Base-by-base conservation (phyloP, 2,888 invertebrate species). In the Mythimna albipuncta region DNA sequence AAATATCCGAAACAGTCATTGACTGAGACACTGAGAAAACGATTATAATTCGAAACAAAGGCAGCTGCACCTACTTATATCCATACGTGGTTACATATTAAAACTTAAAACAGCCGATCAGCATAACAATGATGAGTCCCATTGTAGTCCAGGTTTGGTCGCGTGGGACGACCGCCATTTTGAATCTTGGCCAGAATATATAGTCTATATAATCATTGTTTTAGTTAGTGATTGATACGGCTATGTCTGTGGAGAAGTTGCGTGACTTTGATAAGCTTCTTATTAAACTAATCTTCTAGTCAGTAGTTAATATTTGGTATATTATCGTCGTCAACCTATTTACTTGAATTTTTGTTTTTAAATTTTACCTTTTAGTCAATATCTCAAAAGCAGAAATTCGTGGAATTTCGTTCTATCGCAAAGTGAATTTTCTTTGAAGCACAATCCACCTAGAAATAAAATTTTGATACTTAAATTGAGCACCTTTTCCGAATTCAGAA, bases 81-180 rank as follows among this genome's bases (percentile, higher is more conserved):
- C 52, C 58, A 41, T 67, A 64, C 47, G 64, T 71, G 66, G 52
- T 65, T 16, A 62, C 54, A 55, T 61, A 81, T 64, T 52, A 81
- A 70, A 50, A 26, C 35, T 82, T 67, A 59, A 71, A 73, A 58
- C 57, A 71, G 63, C 13, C 35, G 58, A 77, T 77, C 76, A 76
- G 71, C 79, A 79, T 82, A 76, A 75, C 80, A 86, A 86, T 80
- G 73, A 69, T 62, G 54, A n/a, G 64, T 61, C 21, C 83, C 69
- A 85, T 87, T 86, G 84, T 86, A 58, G 66, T 72, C 77, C 85
- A 57, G 54, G 9, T 79, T 77, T 65, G 77, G 83, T 64, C 59
- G 73, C 72, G 85, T 76, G 80, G 64, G 78, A 64, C 38, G 70
- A 10, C 61, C 58, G 71, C 71, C 78, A 78, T 79, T 50, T 86